A percentile compares a stretch with the other conserved stretches of the same genome.
Evolutionary conservation across 1,140 invertebrate genomes (phyloP).

Genomic region (Sesamia nonagrioides): DNA sequence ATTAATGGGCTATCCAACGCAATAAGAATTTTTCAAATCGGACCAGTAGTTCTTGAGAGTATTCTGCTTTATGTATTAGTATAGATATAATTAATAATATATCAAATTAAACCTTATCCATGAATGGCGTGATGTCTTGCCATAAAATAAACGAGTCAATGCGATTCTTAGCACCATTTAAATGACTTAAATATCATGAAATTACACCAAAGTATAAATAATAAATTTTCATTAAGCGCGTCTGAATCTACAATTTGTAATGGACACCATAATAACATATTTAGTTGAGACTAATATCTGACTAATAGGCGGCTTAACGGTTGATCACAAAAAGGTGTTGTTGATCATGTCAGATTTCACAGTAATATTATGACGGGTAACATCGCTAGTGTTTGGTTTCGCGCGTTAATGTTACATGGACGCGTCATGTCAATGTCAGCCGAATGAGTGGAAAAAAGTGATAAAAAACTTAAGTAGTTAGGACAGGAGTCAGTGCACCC

Average conservation of each 20-base stretch:
- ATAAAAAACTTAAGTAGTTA: slow-evolving; percentile 69
- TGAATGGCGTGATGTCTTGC: slow-evolving; percentile 1
- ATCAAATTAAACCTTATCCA: slow-evolving; percentile 5
- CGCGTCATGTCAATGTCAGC: slow-evolving; percentile 72
- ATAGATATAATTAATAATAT: no score
- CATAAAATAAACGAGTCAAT: not conserved
- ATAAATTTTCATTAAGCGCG: slow-evolving; percentile 41
- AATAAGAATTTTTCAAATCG: no score
- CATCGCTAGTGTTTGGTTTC: slow-evolving; percentile 59
- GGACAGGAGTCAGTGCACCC: slow-evolving; percentile 55
- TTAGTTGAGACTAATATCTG: slow-evolving; percentile 43
- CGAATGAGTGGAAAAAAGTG: slow-evolving; percentile 41
- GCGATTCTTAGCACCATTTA: not conserved
- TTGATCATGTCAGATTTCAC: slow-evolving; percentile 49
- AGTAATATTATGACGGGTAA: slow-evolving; percentile 60
- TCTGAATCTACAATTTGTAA: slow-evolving; percentile 24
- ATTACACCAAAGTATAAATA: not conserved
- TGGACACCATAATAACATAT: slow-evolving; percentile 45
- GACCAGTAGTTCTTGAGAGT: no score
- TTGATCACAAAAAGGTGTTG: slow-evolving; percentile 50
- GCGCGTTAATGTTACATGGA: slow-evolving; percentile 62
- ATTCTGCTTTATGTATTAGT: no score
- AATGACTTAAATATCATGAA: slow-evolving; percentile 36
- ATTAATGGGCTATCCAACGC: no score
- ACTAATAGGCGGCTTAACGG: slow-evolving; percentile 53